Percentiles rank a stretch among this genome's conserved stretches.
Evolutionary conservation across 2,113 vertebrate species (phyloP).

Genomic region (Aegithalos caudatus): DNA sequence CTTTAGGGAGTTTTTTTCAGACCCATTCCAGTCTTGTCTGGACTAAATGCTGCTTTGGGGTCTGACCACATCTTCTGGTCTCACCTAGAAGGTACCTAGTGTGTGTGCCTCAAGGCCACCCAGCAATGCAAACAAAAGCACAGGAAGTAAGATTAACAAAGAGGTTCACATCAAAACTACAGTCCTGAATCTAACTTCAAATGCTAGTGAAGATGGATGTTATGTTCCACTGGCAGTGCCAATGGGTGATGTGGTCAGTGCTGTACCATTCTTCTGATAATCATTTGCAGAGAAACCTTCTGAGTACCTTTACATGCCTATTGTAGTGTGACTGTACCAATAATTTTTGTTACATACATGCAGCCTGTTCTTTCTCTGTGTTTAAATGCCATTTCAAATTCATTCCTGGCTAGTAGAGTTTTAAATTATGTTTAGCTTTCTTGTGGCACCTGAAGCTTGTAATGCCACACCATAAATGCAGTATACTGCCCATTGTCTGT

Average conservation of each 20-base stretch:
- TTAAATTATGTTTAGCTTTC: background rate
- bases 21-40: background rate
- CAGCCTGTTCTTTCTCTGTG: background rate
- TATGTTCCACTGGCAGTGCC: background rate
- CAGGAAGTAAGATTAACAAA: background rate
- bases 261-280: background rate
- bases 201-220: background rate
- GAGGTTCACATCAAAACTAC: background rate
- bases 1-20: background rate
- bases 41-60: background rate
- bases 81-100: background rate
- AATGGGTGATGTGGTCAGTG: background rate
- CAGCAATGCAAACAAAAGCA: background rate
- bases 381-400: background rate
- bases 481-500: background rate
- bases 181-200: background rate
- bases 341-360: background rate
- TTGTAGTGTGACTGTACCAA: background rate
- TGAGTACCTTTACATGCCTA: background rate
- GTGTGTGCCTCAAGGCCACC: background rate
- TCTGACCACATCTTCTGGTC: background rate
- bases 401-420: background rate
- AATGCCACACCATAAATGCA: background rate
- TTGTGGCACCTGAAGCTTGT: background rate
- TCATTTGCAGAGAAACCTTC: background rate